Evolutionary conservation across 92 coral and sea anemone species (phyloP).

Genomic region (Paramuricea clavata): DNA sequence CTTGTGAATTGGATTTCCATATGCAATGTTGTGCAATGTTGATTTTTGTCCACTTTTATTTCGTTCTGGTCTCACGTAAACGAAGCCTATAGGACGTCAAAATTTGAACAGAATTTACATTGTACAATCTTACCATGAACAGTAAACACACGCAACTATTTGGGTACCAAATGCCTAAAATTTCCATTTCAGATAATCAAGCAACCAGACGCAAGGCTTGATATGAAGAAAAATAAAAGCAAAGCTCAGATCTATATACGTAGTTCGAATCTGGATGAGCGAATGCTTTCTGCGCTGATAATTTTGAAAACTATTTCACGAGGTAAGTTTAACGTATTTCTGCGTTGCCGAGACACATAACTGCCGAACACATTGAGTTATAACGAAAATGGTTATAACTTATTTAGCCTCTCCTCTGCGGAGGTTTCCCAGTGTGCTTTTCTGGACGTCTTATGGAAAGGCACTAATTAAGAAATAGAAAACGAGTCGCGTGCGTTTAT

Average conservation of each 20-base stretch:
- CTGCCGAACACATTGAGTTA: not conserved
- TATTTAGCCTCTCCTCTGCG: no score
- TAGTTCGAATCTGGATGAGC: slow-evolving; percentile 85
- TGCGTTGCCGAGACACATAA: not conserved
- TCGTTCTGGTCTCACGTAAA: not conserved
- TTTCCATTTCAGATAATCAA: slow-evolving; percentile 70
- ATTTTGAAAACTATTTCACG: slow-evolving; percentile 91
- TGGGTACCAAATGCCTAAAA: not conserved
- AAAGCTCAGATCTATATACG: slow-evolving; percentile 81
- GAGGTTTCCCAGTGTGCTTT: no score
- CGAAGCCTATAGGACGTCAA: no score
- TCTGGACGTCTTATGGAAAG: no score
- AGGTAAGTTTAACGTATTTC: slow-evolving; percentile 65
- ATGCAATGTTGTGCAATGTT: no score
- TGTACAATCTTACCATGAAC: not conserved
- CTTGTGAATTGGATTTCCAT: no score
- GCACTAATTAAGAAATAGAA: no score
- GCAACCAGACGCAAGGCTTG: slow-evolving; percentile 73
- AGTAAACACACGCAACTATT: no score
- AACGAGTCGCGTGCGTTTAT: no score
- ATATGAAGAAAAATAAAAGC: slow-evolving; percentile 70
- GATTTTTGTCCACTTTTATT: no score
- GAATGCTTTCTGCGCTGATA: slow-evolving; percentile 85
- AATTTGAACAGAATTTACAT: no score
- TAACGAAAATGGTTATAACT: no score